Base-by-base conservation (phyloP, 1,140 invertebrate species). In the Fopius arisanus region DNA sequence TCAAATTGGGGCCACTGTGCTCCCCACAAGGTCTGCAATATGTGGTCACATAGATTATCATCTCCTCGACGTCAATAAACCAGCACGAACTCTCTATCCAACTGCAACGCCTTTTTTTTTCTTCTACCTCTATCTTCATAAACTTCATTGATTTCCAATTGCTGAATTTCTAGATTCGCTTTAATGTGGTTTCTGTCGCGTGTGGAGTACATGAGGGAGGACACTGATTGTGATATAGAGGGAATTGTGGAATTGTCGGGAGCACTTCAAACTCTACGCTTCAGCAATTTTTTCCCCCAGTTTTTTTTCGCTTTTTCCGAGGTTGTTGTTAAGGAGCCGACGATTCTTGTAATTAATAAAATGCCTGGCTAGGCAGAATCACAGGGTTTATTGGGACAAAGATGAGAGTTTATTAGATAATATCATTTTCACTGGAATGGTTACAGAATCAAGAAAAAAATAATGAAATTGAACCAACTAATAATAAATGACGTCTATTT, bases 321-420 rank as follows among this genome's bases (percentile, higher is more conserved):
- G 4, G 26, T 62, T 1, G 40, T 59, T 62, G 16, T 12, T 59
- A 19, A 5, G 31, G 12, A 19, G 59, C 16, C 12, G 14, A 23
- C 10, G 54, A 59, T 59, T 59, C 54, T 40, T n/a, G 31, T 67
- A 67, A 67, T 67, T 67, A 67, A 67, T 37, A 41, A n/a, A 19
- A 66, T 37, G 29, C 63, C 23, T 26, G 63, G 19, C 10, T 29
- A 29, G 10, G 29, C 19, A 63, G 28, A 66, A 37, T 33, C 29
- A 37, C 31, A 0, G 33, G 26, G 14, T 43, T 37, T 67, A 51
- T 69, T 31, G 21, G 28, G 67, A 69, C 23, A 51, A 51, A 21
- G 43, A 51, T 51, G 43, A 51, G 19, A 21, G 21, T 69, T 10
- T 10, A 31, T 51, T n/a, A 66, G 37, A 66, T 41, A 23, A 67